These are phyloP conservation scores for Paramisgurnus dabryanus DNA, from an alignment of 2,113 vertebrate species.

Conservation along the genomic window DNA sequence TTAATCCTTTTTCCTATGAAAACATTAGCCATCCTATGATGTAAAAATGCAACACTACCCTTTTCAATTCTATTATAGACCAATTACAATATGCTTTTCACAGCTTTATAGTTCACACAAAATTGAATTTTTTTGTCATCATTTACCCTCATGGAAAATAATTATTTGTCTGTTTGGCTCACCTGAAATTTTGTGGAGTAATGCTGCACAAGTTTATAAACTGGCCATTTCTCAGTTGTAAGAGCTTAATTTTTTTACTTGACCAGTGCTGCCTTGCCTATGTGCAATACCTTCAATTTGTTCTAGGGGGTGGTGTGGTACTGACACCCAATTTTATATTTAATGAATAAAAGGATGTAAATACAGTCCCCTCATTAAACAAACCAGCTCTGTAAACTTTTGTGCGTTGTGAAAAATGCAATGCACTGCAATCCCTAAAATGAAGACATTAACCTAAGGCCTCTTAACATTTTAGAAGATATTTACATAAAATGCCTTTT, in stretches of 20 bases:
- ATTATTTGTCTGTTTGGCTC: too few species aligned
- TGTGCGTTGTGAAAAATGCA: too few species aligned
- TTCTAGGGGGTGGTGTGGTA: neutral
- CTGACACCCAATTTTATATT: too few species aligned
- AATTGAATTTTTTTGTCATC: neutral
- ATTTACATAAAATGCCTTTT: too few species aligned
- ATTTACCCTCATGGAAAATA: neutral
- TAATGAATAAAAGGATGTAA: too few species aligned
- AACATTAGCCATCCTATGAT: neutral
- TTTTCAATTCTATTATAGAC: neutral
- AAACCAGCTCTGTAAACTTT: too few species aligned
- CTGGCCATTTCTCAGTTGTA: neutral
- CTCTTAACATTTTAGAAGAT: too few species aligned
- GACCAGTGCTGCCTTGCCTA: neutral
- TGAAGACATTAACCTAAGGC: too few species aligned
- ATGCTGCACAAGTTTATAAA: neutral
- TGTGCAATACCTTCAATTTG: neutral
- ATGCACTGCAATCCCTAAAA: too few species aligned
- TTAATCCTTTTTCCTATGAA: neutral
- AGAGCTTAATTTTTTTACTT: neutral
- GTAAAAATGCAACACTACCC: neutral
- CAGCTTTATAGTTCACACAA: neutral
- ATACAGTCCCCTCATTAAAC: too few species aligned
- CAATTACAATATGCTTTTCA: neutral
- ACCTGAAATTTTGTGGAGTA: too few species aligned